Evolutionary conservation across 2,888 invertebrate genomes (phyloP), one percentile per base, ranked within the genome.

Genomic region (Bibio marci): DNA sequence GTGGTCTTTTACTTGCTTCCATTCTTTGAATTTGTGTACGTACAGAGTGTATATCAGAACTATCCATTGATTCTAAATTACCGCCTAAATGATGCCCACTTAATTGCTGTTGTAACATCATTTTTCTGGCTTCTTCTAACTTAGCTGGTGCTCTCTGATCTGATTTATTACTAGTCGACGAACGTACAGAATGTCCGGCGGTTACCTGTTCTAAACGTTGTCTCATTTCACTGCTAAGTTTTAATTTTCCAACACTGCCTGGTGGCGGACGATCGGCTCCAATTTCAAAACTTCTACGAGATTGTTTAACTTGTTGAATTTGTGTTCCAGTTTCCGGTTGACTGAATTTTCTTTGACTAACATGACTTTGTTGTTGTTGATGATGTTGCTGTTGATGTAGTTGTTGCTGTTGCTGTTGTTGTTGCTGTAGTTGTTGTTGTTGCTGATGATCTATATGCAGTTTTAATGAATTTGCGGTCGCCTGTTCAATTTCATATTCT

Each of bases 171-270:
- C 80, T 80, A 6, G 80, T 72, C 11, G 81, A 80, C 1, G 76
- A 78, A 17, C 87, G 67, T 0, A 88, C 79, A 3, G 86, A 87
- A 56, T 88, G 87, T 49, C 82, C 85, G 0, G 87, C 82, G 0
- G 88, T 90, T 0, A 90, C 87, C 55, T 81, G 74, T 56, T 91
- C 91, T 43, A 91, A 57, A 45, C 90, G 70, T 52, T 86, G 82
- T 12, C 87, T 71, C 90, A 91, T 91, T 63, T 91, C 90, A 0
- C 85, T 82, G 53, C 87, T 88, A 8, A 91, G 70, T 51, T 88
- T 83, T 2, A 91, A 60, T 57, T 91, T 91, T 0, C 91, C 90
- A 4, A 91, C 82, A 53, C 86, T 87, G 3, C 87, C 87, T 0
- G 86, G 86, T 0, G 80, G 76, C 1, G 83, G 85, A 30, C 83